phyloP scores from a whole-genome alignment of 1,140 invertebrate species.

The Sarcophaga bullata region DNA sequence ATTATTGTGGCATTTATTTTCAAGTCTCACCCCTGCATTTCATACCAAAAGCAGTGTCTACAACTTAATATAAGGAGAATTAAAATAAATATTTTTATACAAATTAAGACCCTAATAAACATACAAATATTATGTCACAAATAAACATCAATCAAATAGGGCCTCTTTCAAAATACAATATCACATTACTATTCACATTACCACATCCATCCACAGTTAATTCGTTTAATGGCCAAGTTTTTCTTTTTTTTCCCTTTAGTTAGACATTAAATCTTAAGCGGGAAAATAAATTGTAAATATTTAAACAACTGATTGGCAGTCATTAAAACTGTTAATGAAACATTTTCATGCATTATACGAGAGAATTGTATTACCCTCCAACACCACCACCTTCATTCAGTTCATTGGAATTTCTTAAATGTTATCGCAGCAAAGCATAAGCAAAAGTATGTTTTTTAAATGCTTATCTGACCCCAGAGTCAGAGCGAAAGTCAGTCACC shows the following conservation, averaged over 20 bases:
- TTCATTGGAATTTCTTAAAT: too few relatives aligned
- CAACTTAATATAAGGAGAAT: too few relatives aligned
- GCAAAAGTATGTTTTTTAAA: not conserved
- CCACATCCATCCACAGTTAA: too few relatives aligned
- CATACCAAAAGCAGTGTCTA: too few relatives aligned
- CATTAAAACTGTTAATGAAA: constrained; percentile 1
- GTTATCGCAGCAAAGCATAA: not conserved
- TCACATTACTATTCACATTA: not conserved
- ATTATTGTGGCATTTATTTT: too few relatives aligned
- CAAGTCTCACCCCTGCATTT: too few relatives aligned
- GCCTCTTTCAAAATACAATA: not conserved
- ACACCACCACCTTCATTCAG: too few relatives aligned
- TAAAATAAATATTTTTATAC: too few relatives aligned
- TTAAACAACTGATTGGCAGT: constrained; percentile 9
- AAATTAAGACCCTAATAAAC: too few relatives aligned
- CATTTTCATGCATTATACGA: not conserved
- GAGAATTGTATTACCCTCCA: not conserved
- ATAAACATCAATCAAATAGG: too few relatives aligned
- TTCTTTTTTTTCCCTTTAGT: not conserved
- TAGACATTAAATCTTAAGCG: not conserved
- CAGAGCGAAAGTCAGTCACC: not conserved
- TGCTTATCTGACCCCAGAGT: not conserved
- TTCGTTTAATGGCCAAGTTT: not conserved
- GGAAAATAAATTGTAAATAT: not conserved
- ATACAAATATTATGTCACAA: too few relatives aligned